phyloP scores from a whole-genome alignment of 2,888 invertebrate genomes.

The Drosophila aldrichi region DNA sequence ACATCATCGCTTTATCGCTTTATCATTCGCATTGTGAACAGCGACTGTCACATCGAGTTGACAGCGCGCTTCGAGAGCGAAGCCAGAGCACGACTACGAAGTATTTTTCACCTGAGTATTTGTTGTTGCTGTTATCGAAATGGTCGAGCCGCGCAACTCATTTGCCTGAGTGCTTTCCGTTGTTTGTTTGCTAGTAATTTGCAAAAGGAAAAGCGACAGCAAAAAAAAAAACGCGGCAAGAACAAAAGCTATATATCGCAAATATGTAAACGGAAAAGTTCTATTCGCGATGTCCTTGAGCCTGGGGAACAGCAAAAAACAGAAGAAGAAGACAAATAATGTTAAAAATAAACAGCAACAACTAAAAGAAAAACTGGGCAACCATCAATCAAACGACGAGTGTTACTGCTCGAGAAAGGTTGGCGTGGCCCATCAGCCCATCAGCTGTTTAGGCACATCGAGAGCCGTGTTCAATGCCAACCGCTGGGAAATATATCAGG shows the following conservation, averaged over 20 bases:
- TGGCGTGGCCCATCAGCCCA: conserved; percentile 41
- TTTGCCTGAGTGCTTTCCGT: conserved; percentile 74
- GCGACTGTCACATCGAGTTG: conserved; percentile 35
- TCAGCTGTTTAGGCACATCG: conserved; percentile 35
- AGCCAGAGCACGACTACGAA: conserved; percentile 1
- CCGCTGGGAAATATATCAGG: conserved; percentile 59
- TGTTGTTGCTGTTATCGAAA: background rate
- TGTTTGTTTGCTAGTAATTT: conserved; percentile 61
- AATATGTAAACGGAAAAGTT: conserved; percentile 19
- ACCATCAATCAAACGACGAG: conserved; percentile 68
- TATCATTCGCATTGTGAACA: conserved; percentile 36
- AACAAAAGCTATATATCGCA: background rate
- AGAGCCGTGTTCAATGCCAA: conserved; percentile 57
- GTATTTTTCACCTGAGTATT: conserved; percentile 6
- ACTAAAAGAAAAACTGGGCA: conserved; percentile 41
- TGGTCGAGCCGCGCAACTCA: conserved; percentile 54
- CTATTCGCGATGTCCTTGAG: conserved; percentile 59
- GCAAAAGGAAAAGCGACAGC: conserved; percentile 20
- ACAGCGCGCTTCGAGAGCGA: conserved; percentile 23
- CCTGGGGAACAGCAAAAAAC: background rate
- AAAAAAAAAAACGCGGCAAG: background rate
- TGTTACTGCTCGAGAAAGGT: too few species aligned
- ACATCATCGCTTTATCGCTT: conserved; percentile 17
- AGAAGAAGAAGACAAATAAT: conserved; percentile 31
- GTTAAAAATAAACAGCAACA: conserved; percentile 32